These are phyloP conservation scores for Nerophis ophidion DNA, from an alignment of 2,113 vertebrate genomes.

Conservation along the genomic window DNA sequence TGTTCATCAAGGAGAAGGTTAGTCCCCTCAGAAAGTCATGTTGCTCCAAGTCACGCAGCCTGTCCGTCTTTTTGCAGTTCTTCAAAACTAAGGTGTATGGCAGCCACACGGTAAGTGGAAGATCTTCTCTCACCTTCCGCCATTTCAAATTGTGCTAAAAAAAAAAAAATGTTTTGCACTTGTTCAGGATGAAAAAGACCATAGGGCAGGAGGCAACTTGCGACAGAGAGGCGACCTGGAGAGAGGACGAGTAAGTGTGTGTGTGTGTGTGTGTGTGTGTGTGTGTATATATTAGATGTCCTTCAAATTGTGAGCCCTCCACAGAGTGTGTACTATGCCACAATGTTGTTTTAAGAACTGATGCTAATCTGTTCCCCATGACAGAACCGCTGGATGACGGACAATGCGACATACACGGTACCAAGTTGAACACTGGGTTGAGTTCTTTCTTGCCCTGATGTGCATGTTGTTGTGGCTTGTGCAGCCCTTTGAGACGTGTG, in stretches of 20 bases:
- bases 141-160: neutral
- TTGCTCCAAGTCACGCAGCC: neutral
- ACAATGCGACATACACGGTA: conserved; percentile 41
- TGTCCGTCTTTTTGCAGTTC: conserved; percentile 28
- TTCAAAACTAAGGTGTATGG: conserved; percentile 21
- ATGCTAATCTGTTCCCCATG: neutral
- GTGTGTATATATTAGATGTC: neutral
- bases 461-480: too few species aligned
- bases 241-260: conserved; percentile 39
- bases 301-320: too few species aligned
- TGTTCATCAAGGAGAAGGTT: conserved; percentile 82
- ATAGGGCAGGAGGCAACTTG: neutral
- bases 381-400: conserved; percentile 18
- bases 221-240: conserved; percentile 21
- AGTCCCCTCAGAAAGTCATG: neutral
- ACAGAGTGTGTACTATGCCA: neutral
- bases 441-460: too few species aligned
- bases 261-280: neutral
- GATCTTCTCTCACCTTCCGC: neutral
- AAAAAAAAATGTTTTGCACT: neutral
- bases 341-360: neutral
- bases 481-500: too few species aligned
- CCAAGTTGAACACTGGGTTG: neutral
- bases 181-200: neutral
- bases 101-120: conserved; percentile 42